Evolutionary conservation across 2,113 vertebrate genomes (phyloP).

Genomic region (Rhea americana): DNA sequence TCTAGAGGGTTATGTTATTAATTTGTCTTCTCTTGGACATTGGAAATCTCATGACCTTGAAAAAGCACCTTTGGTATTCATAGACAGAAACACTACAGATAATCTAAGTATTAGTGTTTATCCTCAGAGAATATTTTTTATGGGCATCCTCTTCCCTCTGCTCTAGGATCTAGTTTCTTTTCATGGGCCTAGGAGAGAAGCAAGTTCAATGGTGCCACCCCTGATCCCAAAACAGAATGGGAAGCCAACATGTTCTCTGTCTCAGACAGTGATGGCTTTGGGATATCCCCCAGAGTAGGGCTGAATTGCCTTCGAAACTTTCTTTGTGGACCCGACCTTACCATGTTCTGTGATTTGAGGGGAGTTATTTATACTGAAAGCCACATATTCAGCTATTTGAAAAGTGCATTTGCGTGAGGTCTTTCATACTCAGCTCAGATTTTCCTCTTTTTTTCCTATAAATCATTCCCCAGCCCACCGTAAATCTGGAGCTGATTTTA

Average conservation of each 20-base stretch:
- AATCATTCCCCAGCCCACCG: background rate
- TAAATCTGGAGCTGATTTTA: background rate
- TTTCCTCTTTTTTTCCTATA: background rate
- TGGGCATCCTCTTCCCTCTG: background rate
- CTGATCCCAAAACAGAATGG: conserved; percentile 83
- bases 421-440: background rate
- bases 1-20: background rate
- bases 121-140: background rate
- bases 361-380: conserved; percentile 78
- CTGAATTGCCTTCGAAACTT: conserved; percentile 80
- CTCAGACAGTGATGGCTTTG: conserved; percentile 73
- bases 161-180: background rate
- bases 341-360: conserved; percentile 78
- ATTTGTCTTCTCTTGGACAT: background rate
- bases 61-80: background rate
- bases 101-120: background rate
- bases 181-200: conserved; percentile 17
- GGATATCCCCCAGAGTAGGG: conserved; percentile 66
- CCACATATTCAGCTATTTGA: conserved; percentile 80
- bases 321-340: conserved; percentile 79
- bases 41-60: background rate
- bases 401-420: conserved; percentile 37
- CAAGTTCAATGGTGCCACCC: conserved; percentile 58
- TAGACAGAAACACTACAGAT: background rate
- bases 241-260: conserved; percentile 79